Conservation (phyloP, 2,113 vertebrate genomes). For the Microcebus murinus region DNA sequence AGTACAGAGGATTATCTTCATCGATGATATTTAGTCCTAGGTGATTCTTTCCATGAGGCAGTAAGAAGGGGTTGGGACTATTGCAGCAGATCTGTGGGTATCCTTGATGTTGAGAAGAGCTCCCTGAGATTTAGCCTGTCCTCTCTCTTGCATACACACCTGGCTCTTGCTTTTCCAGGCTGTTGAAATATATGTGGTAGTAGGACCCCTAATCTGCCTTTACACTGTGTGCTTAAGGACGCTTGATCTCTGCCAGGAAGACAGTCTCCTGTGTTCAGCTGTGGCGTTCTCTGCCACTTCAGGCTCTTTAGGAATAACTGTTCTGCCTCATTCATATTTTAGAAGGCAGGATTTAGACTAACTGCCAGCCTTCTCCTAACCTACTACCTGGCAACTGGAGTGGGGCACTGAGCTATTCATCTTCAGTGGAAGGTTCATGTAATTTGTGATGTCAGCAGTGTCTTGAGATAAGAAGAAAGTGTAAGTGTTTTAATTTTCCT, state of each 20-base stretch:
- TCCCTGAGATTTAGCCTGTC: not conserved
- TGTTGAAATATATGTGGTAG: not conserved
- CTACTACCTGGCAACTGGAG: not conserved
- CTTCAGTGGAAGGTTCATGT: conserved; percentile 39
- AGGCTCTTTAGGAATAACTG: not conserved
- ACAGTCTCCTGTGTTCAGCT: not conserved
- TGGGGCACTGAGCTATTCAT: not conserved
- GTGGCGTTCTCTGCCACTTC: not conserved
- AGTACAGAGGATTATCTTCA: conserved; percentile 12
- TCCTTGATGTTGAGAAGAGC: not conserved
- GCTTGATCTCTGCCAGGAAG: not conserved
- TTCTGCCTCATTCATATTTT: not conserved
- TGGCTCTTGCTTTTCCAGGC: not conserved
- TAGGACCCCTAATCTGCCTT: not conserved
- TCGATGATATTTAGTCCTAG: conserved; percentile 23
- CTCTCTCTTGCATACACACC: not conserved
- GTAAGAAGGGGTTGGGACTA: not conserved
- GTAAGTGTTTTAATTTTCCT: not conserved
- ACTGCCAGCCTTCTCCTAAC: not conserved
- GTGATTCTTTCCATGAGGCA: not conserved
- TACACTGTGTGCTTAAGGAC: not conserved
- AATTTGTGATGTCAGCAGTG: conserved; percentile 1
- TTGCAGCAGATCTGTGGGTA: not conserved
- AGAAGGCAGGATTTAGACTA: not conserved
- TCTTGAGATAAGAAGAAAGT: not conserved